These are phyloP conservation scores for Plumapathes pennacea DNA, from an alignment of 92 coral and sea anemone species.

Conservation along the genomic window DNA sequence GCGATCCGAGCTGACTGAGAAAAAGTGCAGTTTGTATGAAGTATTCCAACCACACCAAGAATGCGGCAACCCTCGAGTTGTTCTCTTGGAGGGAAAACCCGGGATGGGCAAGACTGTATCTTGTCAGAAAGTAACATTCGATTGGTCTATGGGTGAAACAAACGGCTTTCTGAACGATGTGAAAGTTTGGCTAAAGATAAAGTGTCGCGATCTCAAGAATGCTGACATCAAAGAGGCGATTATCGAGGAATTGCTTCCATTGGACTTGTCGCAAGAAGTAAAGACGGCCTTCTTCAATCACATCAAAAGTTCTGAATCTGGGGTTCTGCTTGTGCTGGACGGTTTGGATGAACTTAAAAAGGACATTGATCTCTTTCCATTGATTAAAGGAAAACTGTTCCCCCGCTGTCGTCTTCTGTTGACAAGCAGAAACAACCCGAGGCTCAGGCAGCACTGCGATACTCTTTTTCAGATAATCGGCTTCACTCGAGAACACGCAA, in stretches of 20 bases:
- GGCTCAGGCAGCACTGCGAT: conserved; percentile 14
- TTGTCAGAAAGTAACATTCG: conserved; percentile 22
- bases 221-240: conserved; percentile 10
- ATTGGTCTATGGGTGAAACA: conserved; percentile 25
- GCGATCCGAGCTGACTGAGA: not conserved
- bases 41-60: conserved; percentile 21
- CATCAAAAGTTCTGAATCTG: conserved; percentile 7
- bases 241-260: conserved; percentile 22
- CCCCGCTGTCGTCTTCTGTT: conserved; percentile 10
- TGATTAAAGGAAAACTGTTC: not conserved
- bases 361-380: not conserved
- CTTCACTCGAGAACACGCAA: conserved; percentile 3
- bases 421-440: conserved; percentile 26
- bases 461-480: conserved; percentile 28
- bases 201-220: conserved; percentile 33
- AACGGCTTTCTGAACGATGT: conserved; percentile 1
- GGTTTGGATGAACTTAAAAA: conserved; percentile 31
- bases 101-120: conserved; percentile 42
- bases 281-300: conserved; percentile 5
- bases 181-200: conserved; percentile 3
- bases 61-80: conserved; percentile 21
- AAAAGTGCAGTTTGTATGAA: conserved; percentile 12
- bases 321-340: conserved; percentile 23
- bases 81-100: conserved; percentile 33
- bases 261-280: not conserved